These are phyloP conservation scores for Choreutis nemorana DNA, from an alignment of 2,888 invertebrate species.

Conservation along the genomic window DNA sequence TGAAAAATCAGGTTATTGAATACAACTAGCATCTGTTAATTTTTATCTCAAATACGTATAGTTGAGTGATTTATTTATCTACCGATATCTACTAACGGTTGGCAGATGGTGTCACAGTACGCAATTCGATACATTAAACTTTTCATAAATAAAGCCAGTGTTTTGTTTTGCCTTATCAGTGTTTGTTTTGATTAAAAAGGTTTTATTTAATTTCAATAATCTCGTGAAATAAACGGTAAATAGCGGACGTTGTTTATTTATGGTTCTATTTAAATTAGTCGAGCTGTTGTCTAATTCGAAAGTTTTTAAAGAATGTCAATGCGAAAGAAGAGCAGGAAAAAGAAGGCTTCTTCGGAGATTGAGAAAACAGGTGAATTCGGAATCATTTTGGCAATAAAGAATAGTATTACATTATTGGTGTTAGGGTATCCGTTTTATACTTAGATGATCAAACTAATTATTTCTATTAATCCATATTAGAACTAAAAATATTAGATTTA, in stretches of 20 bases:
- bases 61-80: conserved; percentile 39
- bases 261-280: conserved; percentile 46
- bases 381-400: too few relatives aligned
- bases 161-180: too few relatives aligned
- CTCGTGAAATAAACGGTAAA: conserved; percentile 10
- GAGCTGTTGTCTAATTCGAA: conserved; percentile 51
- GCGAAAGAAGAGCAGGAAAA: conserved; percentile 63
- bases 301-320: conserved; percentile 53
- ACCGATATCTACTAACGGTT: conserved; percentile 36
- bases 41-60: conserved; percentile 48
- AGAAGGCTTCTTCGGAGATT: conserved; percentile 41
- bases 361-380: conserved; percentile 29
- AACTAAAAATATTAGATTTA: too few relatives aligned
- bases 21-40: conserved; percentile 41
- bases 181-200: conserved; percentile 12
- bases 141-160: too few relatives aligned
- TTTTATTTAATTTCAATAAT: conserved; percentile 5
- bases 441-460: too few relatives aligned
- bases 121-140: conserved; percentile 13
- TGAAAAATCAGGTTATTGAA: conserved; percentile 25
- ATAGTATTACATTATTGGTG: too few relatives aligned
- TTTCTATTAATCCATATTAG: too few relatives aligned
- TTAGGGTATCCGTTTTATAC: too few relatives aligned
- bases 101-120: conserved; percentile 33
- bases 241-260: conserved; percentile 12